Evolutionary conservation across 2,888 invertebrate genomes (phyloP), one percentile per base, ranked within the genome.

Genomic region (Smittia aterrima): DNA sequence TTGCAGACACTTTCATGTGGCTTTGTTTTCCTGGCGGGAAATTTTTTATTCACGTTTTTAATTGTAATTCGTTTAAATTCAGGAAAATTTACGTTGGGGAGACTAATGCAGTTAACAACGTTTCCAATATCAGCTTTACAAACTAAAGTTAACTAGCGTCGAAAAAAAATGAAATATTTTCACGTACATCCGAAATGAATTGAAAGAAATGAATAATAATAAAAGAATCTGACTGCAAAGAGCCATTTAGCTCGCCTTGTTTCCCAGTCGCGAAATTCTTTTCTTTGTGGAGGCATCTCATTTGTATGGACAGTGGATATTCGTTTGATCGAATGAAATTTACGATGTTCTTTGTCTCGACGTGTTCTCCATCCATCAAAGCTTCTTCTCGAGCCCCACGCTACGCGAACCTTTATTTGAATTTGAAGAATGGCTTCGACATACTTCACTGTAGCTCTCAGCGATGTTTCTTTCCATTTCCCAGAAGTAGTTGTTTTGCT

Each of bases 401-500:
- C 47, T 13, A 47, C 47, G 47, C 13, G 47, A n/a, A 32, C n/a
- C n/a, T n/a, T n/a, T n/a, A n/a, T 47, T 13, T 13, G 16, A 47
- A 47, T 47, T 7, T 47, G 22, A 58, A 47, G 58, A 4, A 58
- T n/a, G 3, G 58, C 3, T 2, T 22, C 58, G 58, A 58, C 24
- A 58, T 27, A 27, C 24, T 13, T 38, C 66, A 40, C 66, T 66
- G 66, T 66, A 32, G 25, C 58, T 53, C 53, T 53, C 11, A 47
- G 22, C 66, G 25, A 4, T 66, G 27, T 3, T 40, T 66, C 47
- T 47, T 32, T 24, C 16, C n/a, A 72, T 72, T 72, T 72, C 72
- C 72, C 62, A 72, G 72, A 72, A 72, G 72, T 72, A 62, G 72
- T 72, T 72, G 72, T 62, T 70, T 72, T 72, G 72, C 72, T 72